Base-by-base conservation (phyloP, 1,140 invertebrate genomes). In the Drosophila pruinosa region DNA sequence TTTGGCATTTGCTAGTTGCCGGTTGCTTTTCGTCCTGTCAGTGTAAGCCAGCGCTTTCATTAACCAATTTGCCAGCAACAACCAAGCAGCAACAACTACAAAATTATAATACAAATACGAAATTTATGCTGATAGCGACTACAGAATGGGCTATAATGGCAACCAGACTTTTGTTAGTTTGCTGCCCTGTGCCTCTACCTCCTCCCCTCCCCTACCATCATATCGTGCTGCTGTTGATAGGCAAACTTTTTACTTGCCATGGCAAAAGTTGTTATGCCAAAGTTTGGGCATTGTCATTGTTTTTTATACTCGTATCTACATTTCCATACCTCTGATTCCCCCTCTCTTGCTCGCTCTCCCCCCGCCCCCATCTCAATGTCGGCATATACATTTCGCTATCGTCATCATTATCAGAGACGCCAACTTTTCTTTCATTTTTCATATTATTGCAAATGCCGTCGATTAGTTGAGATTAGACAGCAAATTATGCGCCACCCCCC, bases 91-190 rank as follows among this genome's bases (percentile, higher is more conserved):
- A 24, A 47, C 47, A 67, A 59, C 47, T 22, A 54, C 47, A 59
- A 76, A 82, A 88, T 88, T 88, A 88, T 78, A 88, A 88, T 88
- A 88, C 75, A 88, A 88, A 88, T 88, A 88, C 77, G 82, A 82
- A 61, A 75, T 88, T 88, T 88, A 88, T 88, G 82, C 78, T 56
- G 68, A 77, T 82, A 73, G 69, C 75, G 73, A 68, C 64, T 57
- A 61, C 70, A 74, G 62, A 78, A 76, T 70, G 47, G 56, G 52
- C 59, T 48, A 71, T 80, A 74, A 83, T 86, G 63, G 48, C 50
- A 70, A 17, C 50, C 67, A 56, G 67, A 70, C 59, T 70, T 56
- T 56, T 17, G 59, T 64, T 70, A 70, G 58, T 63, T 70, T 15
- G 22, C 24, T 21, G 21, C 47, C 34, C 14, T 17, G 2, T 14